phyloP scores from a whole-genome alignment of 2,113 vertebrate genomes.

The Hippoglossus stenolepis region DNA sequence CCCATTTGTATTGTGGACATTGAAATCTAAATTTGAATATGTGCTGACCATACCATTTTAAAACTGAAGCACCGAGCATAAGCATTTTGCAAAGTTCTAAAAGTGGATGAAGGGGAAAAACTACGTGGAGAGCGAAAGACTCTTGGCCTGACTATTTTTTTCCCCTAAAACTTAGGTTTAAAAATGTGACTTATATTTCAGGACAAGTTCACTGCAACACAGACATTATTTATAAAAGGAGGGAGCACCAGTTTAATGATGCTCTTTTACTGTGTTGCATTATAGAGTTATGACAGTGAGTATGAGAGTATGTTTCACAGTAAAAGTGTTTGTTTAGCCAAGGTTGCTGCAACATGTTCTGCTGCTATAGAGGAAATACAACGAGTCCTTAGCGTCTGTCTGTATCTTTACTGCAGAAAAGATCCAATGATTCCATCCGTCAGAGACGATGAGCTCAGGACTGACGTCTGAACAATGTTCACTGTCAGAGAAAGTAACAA shows the following conservation, averaged over 20 bases:
- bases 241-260: background rate
- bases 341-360: background rate
- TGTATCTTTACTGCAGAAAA: background rate
- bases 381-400: too few relatives aligned
- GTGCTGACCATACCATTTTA: background rate
- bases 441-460: background rate
- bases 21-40: background rate
- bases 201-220: background rate
- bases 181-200: background rate
- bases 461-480: background rate
- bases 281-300: too few relatives aligned
- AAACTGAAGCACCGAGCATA: background rate
- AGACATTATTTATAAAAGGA: too few relatives aligned
- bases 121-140: background rate
- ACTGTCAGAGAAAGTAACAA: background rate
- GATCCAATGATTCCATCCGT: background rate
- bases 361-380: background rate
- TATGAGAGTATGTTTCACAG: too few relatives aligned
- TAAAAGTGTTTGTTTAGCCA: too few relatives aligned
- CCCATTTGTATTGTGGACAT: background rate
- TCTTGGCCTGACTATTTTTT: too few relatives aligned
- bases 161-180: background rate
- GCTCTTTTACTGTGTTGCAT: too few relatives aligned
- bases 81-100: background rate
- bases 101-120: background rate